Evolutionary conservation across 1,140 invertebrate species (phyloP), one percentile per base, ranked within the genome.

Genomic region (Coenobita brevimanus): DNA sequence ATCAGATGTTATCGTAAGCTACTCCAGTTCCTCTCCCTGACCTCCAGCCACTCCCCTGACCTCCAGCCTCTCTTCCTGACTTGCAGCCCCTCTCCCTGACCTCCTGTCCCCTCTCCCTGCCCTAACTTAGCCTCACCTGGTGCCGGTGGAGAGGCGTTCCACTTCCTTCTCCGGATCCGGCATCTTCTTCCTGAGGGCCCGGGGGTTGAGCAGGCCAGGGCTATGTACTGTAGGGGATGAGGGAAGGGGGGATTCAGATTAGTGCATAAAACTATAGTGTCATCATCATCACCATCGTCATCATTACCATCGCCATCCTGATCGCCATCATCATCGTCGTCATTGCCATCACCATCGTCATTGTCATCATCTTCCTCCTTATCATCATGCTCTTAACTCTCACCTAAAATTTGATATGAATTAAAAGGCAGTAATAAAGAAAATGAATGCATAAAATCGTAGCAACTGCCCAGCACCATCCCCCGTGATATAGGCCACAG

Each of bases 91-190:
- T n/a, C 62, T 8, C 30, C 62, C 62, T 17, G 6, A 6, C 46
- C 46, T 33, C 67, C 0, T 4, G 4, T 33, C 27, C 10, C 67
- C 30, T 33, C 27, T 71, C 24, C 30, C 67, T 33, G 67, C 2
- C 4, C 24, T 71, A 33, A 24, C 24, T 15, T 15, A 71, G 15
- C 4, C 2, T 3, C 13, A 89, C 87, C 79, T 73, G 30, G 87
- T 82, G 0, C 87, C 87, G 3, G 87, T 82, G 17, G 87, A 62
- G 30, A 89, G 27, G 1, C 87, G 69, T 54, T 82, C 73, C 27
- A 82, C 67, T 38, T 89, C 80, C 15, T 41, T 50, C 3, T 50
- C 50, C 6, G 79, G 71, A 3, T 73, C 80, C 13, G 87, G 76
- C 79, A 89, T 64, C 41, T 76, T 76, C 71, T 82, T 82, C 60